Evolutionary conservation across 64 coral and sea anemone genomes (phyloP).

Genomic region (Hydrozoanthus tunicans): DNA sequence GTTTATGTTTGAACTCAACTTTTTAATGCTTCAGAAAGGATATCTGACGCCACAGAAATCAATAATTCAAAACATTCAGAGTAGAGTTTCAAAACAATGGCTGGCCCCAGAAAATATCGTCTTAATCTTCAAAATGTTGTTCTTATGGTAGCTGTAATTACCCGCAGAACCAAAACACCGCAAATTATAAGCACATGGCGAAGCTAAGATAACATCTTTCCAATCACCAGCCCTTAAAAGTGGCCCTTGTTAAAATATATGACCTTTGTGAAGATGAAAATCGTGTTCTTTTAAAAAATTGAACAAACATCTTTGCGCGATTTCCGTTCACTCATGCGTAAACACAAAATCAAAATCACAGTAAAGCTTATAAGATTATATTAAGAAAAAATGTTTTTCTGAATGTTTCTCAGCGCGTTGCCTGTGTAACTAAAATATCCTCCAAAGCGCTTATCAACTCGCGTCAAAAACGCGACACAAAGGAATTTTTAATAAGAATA

Average conservation of each 20-base stretch:
- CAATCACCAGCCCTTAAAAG: slow-evolving; percentile 18
- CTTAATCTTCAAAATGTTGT: slow-evolving; percentile 9
- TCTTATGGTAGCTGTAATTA: slow-evolving; percentile 19
- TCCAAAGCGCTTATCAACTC: slow-evolving; percentile 15
- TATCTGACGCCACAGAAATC: slow-evolving; percentile 31
- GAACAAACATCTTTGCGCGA: not conserved
- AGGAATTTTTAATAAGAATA: slow-evolving; percentile 53
- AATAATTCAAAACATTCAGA: slow-evolving; percentile 39
- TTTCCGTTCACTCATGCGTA: not conserved
- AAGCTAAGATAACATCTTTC: slow-evolving; percentile 40
- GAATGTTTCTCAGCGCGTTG: not conserved
- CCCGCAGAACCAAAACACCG: slow-evolving; percentile 33
- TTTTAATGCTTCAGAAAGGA: slow-evolving; percentile 44
- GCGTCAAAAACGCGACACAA: slow-evolving; percentile 39
- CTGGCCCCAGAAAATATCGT: slow-evolving; percentile 12
- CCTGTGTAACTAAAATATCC: not conserved
- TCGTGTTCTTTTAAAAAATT: slow-evolving; percentile 27
- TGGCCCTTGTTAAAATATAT: slow-evolving; percentile 20
- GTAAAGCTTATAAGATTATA: slow-evolving; percentile 27
- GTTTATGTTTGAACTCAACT: slow-evolving; percentile 42
- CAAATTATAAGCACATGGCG: slow-evolving; percentile 31
- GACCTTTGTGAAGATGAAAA: not conserved
- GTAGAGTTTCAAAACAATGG: slow-evolving; percentile 38
- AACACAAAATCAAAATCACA: slow-evolving; percentile 24
- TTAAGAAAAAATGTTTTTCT: not conserved